Evolutionary conservation across 2,113 vertebrate species (phyloP).

Genomic region (Lepus timidus): DNA sequence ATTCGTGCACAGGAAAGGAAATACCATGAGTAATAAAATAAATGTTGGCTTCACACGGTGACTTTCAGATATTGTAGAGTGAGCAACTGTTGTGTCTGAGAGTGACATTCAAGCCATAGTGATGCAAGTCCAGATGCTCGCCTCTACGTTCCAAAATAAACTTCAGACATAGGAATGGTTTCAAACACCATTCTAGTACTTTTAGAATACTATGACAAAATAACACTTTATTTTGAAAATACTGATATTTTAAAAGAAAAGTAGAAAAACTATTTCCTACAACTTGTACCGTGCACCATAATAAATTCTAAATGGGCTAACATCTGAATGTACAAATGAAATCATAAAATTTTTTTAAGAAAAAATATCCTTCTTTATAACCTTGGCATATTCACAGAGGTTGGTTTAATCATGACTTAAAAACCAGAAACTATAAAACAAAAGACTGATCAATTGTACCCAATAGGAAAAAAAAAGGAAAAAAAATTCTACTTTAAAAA

Average conservation of each 20-base stretch:
- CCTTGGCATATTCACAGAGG: background rate
- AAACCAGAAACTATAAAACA: background rate
- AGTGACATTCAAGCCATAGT: background rate
- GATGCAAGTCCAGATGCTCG: background rate
- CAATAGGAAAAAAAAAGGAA: no score
- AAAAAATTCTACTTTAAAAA: background rate
- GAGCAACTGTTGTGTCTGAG: conserved; percentile 12
- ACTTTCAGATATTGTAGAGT: background rate
- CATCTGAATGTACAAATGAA: background rate
- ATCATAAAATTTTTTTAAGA: background rate
- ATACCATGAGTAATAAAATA: background rate
- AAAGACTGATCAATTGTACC: background rate
- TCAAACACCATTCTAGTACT: background rate
- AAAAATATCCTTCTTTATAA: background rate
- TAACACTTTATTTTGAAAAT: background rate
- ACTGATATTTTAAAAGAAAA: conserved; percentile 24
- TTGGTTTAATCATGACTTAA: conserved; percentile 1
- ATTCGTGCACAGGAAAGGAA: background rate
- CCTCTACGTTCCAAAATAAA: conserved; percentile 19
- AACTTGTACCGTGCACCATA: background rate
- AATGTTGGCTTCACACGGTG: background rate
- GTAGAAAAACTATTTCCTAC: background rate
- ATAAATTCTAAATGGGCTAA: background rate
- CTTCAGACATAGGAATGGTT: conserved; percentile 28
- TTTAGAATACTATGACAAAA: background rate